Evolutionary conservation across 1,140 invertebrate species (phyloP).

Genomic region (Amyelois transitella): DNA sequence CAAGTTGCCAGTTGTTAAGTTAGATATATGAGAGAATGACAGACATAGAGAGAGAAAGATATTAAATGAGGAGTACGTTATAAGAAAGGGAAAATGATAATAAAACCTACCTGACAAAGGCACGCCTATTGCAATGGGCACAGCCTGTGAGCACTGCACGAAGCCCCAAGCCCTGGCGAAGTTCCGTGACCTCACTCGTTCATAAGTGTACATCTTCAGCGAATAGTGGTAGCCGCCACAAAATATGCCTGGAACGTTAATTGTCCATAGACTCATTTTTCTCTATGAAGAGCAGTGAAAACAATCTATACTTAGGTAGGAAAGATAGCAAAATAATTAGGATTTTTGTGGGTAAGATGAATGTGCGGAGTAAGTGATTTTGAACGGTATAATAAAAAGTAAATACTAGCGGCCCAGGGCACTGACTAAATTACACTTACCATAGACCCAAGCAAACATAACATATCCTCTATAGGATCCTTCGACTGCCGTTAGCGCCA

Average conservation of each 20-base stretch:
- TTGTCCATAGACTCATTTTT: too few relatives aligned
- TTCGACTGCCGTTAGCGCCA: conserved; percentile 88
- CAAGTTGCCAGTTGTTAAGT: too few relatives aligned
- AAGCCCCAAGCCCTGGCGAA: conserved; percentile 93
- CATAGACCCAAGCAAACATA: conserved; percentile 89
- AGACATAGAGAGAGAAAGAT: too few relatives aligned
- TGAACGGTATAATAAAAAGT: conserved; percentile 2
- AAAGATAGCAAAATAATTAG: too few relatives aligned
- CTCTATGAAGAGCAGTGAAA: too few relatives aligned
- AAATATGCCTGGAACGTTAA: conserved; percentile 78
- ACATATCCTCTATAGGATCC: conserved; percentile 86
- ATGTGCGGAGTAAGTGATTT: neutral
- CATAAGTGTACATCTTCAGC: conserved; percentile 92
- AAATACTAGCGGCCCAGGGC: neutral
- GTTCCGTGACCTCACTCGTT: conserved; percentile 87
- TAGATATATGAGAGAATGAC: too few relatives aligned
- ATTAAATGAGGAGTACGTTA: too few relatives aligned
- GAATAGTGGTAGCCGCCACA: conserved; percentile 91
- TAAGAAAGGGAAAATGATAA: too few relatives aligned
- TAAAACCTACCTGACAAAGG: conserved; percentile 90
- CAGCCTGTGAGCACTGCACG: conserved; percentile 90
- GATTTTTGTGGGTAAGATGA: too few relatives aligned
- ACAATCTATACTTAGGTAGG: too few relatives aligned
- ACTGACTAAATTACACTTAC: conserved; percentile 57
- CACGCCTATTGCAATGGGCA: conserved; percentile 89